phyloP scores from a whole-genome alignment of 2,113 vertebrate species.

The Proteles cristata region DNA sequence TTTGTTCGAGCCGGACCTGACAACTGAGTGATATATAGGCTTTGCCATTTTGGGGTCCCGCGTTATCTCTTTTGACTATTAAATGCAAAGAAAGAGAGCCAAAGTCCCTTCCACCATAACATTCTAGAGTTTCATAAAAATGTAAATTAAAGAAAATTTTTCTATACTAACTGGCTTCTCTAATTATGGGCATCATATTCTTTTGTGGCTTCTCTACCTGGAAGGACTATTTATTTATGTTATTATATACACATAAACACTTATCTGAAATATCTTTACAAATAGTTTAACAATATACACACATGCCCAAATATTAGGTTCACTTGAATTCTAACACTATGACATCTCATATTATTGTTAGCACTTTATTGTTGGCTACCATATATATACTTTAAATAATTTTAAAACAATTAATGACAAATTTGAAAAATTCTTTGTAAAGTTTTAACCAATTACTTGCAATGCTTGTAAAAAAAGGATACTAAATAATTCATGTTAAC shows the following conservation, averaged over 20 bases:
- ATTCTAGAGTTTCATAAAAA: not conserved
- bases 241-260: not conserved
- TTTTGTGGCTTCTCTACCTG: not conserved
- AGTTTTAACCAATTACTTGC: not conserved
- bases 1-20: not conserved
- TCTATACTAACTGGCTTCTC: not conserved
- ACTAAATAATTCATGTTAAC: not conserved
- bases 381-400: slow-evolving; percentile 13
- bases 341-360: not conserved
- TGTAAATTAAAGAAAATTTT: not conserved
- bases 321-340: not conserved
- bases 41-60: not conserved
- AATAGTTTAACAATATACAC: not conserved
- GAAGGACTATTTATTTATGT: not conserved
- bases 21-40: not conserved
- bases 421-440: not conserved
- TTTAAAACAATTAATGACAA: not conserved
- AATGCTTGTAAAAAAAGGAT: not conserved
- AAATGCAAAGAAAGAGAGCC: not conserved
- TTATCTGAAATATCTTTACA: not conserved
- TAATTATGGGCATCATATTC: not conserved
- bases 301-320: not conserved
- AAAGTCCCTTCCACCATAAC: not conserved
- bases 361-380: not conserved
- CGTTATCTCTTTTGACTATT: not conserved